Percentiles rank a stretch among this genome's conserved stretches.
phyloP scores from a whole-genome alignment of 2,888 invertebrate species.

The Pristionchus japonicus region DNA sequence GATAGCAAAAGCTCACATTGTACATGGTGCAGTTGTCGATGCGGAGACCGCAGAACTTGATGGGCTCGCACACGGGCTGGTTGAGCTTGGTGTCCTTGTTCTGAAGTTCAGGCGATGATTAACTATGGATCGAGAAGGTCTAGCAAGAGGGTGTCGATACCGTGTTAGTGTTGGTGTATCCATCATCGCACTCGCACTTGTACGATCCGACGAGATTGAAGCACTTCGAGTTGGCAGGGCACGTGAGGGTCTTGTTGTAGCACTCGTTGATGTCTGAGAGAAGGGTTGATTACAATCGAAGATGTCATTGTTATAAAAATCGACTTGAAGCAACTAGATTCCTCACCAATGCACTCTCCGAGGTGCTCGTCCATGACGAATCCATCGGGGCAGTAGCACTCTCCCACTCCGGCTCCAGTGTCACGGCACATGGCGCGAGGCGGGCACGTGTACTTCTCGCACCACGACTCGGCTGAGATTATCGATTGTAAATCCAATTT shows the following conservation, averaged over 20 bases:
- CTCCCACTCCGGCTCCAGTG: conserved; percentile 2
- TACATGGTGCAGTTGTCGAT: conserved; percentile 42
- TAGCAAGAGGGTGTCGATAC: neutral
- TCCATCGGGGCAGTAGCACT: conserved; percentile 42
- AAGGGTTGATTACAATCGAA: neutral
- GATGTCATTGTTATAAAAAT: too few relatives aligned
- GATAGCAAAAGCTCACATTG: neutral
- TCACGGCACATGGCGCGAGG: conserved; percentile 22
- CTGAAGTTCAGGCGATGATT: neutral
- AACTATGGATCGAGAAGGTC: neutral
- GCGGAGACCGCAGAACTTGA: conserved; percentile 20
- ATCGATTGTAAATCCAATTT: neutral
- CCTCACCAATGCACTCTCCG: conserved; percentile 16
- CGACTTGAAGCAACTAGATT: neutral
- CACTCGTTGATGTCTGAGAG: conserved; percentile 66
- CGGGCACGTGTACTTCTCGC: conserved; percentile 35
- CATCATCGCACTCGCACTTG: conserved; percentile 41
- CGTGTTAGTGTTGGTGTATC: conserved; percentile 29
- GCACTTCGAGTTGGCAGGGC: conserved; percentile 43
- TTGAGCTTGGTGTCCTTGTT: neutral
- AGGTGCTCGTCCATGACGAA: neutral
- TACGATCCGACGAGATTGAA: conserved; percentile 27
- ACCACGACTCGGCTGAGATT: conserved; percentile 19
- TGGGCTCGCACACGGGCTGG: conserved; percentile 30
- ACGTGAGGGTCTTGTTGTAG: conserved; percentile 31